These are phyloP conservation scores for Alitta virens DNA, from an alignment of 2,888 invertebrate species.

Conservation along the genomic window DNA sequence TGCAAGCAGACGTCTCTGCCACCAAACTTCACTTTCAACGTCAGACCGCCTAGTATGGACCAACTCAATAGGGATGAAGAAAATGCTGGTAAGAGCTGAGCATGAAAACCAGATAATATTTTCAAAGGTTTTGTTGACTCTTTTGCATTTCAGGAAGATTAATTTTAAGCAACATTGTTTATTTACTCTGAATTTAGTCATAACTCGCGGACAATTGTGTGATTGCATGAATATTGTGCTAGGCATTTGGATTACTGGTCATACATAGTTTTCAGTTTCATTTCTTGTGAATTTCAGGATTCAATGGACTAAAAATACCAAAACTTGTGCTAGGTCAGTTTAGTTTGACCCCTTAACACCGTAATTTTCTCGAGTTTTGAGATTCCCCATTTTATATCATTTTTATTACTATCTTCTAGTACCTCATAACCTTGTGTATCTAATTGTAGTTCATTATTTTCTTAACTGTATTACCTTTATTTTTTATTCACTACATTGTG, in stretches of 20 bases:
- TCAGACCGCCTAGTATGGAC: conserved; percentile 34
- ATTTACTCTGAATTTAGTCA: neutral
- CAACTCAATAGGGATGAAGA: neutral
- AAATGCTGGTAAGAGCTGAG: neutral
- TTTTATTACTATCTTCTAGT: too few relatives aligned
- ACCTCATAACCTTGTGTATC: too few relatives aligned
- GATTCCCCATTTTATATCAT: too few relatives aligned
- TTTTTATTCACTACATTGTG: too few relatives aligned
- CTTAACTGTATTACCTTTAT: too few relatives aligned
- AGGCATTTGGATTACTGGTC: too few relatives aligned
- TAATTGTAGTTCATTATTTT: too few relatives aligned
- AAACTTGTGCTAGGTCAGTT: conserved; percentile 1
- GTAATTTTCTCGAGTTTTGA: too few relatives aligned
- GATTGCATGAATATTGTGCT: too few relatives aligned
- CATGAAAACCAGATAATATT: neutral
- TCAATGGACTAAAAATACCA: neutral
- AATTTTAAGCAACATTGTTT: neutral
- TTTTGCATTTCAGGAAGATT: neutral
- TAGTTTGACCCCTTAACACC: neutral
- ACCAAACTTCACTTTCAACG: conserved; percentile 46
- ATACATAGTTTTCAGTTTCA: too few relatives aligned
- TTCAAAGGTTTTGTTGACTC: neutral
- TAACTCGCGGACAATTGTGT: too few relatives aligned
- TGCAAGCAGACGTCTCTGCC: conserved; percentile 36
- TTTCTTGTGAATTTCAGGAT: neutral